phyloP scores from a whole-genome alignment of 1,140 invertebrate genomes.

The Cylas formicarius region DNA sequence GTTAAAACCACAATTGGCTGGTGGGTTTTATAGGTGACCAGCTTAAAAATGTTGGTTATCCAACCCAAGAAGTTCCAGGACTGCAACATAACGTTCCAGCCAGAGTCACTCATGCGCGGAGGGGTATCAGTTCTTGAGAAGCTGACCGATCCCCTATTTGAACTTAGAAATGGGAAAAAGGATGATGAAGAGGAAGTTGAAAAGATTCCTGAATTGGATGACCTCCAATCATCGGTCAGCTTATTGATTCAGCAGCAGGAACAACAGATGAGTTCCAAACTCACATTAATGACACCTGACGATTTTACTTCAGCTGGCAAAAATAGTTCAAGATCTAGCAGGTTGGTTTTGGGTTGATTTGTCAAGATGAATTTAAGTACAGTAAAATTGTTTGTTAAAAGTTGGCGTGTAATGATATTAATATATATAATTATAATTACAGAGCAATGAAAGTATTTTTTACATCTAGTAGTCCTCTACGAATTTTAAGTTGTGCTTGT shows the following conservation, averaged over 20 bases:
- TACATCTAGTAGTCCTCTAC: no score
- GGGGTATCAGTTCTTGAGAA: slow-evolving; percentile 20
- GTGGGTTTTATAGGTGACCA: slow-evolving; percentile 8
- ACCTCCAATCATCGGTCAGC: slow-evolving; percentile 37
- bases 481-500: no score
- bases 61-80: slow-evolving; percentile 85
- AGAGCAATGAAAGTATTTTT: no score
- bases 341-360: slow-evolving; percentile 15
- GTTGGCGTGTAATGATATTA: no score
- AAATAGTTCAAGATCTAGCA: slow-evolving; percentile 38
- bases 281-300: slow-evolving; percentile 80
- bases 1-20: slow-evolving; percentile 24
- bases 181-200: slow-evolving; percentile 17
- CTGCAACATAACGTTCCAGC: slow-evolving; percentile 70
- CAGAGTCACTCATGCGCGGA: slow-evolving; percentile 38
- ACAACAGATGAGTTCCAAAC: slow-evolving; percentile 21
- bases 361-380: no score
- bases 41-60: slow-evolving; percentile 70
- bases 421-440: no score
- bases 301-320: slow-evolving; percentile 67
- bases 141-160: slow-evolving; percentile 10
- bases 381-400: no score
- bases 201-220: slow-evolving; percentile 35
- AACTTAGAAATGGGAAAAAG: slow-evolving; percentile 17
- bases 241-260: slow-evolving; percentile 36